These are phyloP conservation scores for Argyrosomus japonicus DNA, from an alignment of 2,113 vertebrate genomes.

Conservation along the genomic window DNA sequence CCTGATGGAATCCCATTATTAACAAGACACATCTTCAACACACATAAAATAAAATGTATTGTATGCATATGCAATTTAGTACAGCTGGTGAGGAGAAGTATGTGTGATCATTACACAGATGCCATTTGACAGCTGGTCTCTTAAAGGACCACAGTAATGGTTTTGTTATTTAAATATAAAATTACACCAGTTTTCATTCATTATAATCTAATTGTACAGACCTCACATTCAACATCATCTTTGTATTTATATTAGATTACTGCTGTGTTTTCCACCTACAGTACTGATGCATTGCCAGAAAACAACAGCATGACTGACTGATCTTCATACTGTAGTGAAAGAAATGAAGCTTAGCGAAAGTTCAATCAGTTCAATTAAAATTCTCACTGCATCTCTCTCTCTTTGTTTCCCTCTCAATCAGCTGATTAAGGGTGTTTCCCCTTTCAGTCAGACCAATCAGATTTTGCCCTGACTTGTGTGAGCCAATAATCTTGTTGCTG, in stretches of 20 bases:
- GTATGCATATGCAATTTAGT: not conserved
- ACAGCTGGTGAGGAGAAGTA: conserved; percentile 13
- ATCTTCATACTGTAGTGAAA: not conserved
- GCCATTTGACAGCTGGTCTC: conserved; percentile 11
- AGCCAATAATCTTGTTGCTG: not conserved
- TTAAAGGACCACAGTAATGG: conserved; percentile 8
- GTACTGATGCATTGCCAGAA: not conserved
- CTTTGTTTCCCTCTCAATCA: not conserved
- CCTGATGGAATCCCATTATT: not conserved
- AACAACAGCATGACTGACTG: not conserved
- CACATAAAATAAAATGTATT: not conserved
- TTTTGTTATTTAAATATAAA: conserved; percentile 7
- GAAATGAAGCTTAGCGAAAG: not conserved
- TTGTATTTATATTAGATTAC: not conserved
- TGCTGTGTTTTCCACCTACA: not conserved
- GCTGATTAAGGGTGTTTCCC: not conserved
- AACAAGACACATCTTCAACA: not conserved
- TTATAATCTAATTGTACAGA: not conserved
- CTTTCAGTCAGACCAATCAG: not conserved
- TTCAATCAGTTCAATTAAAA: not conserved
- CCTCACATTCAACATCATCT: not conserved
- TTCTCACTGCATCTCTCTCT: not conserved
- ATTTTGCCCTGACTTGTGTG: not conserved
- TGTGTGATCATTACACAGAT: conserved; percentile 16
- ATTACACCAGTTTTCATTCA: not conserved